Conservation (phyloP, 2,797 vertebrate genomes). For the Spinus olivaceus region DNA sequence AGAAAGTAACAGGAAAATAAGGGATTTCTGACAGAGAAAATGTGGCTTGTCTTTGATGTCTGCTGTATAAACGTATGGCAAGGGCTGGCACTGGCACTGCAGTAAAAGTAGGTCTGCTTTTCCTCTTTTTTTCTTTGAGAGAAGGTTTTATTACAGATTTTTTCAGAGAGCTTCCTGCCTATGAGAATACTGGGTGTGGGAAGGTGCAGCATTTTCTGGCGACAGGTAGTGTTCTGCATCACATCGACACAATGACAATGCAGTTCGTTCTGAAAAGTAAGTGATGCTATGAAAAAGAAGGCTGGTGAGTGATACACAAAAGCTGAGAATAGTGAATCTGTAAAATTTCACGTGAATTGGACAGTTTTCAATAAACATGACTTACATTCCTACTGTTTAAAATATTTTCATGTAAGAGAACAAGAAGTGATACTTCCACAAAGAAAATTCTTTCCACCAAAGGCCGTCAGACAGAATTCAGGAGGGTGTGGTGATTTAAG, state of each 20-base stretch:
- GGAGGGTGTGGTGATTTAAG: background rate
- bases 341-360: background rate
- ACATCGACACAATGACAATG: background rate
- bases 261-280: background rate
- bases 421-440: background rate
- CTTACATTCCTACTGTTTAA: background rate
- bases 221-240: background rate
- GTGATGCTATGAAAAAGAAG: background rate
- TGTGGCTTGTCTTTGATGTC: background rate
- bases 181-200: background rate
- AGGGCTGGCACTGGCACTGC: background rate
- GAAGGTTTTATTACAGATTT: background rate
- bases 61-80: background rate
- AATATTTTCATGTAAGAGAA: background rate
- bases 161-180: background rate
- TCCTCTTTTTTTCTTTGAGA: background rate
- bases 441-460: background rate
- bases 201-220: background rate
- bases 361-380: background rate
- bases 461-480: background rate
- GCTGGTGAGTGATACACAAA: background rate
- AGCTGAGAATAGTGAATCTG: background rate
- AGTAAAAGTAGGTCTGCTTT: background rate
- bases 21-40: background rate
- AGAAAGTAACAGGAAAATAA: background rate